Conservation (phyloP, 2,888 invertebrate genomes). For the Seladonia tumulorum region DNA sequence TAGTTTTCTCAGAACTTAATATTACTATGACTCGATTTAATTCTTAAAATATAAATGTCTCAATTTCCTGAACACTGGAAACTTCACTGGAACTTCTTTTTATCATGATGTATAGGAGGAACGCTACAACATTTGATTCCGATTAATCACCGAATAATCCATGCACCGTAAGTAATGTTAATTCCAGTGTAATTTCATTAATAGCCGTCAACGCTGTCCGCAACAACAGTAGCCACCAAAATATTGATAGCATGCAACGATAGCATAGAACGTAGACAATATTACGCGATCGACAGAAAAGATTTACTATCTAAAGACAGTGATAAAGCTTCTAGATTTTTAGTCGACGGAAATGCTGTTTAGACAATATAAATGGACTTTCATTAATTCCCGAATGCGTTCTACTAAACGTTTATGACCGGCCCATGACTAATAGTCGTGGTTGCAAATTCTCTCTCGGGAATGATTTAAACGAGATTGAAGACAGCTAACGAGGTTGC, state of each 20-base stretch:
- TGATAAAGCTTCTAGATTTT: background rate
- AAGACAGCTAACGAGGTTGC: conserved; percentile 57
- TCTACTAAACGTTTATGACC: background rate
- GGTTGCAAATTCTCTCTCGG: conserved; percentile 43
- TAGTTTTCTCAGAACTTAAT: too few species aligned
- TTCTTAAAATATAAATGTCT: background rate
- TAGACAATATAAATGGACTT: background rate
- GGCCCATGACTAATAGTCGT: background rate
- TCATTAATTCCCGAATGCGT: background rate
- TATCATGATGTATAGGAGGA: too few species aligned
- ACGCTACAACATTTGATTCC: too few species aligned
- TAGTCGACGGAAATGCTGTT: background rate
- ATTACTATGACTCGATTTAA: background rate
- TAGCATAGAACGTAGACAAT: background rate
- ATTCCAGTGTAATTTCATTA: background rate
- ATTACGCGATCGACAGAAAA: background rate
- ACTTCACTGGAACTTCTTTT: too few species aligned
- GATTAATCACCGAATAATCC: too few species aligned
- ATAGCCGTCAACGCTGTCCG: background rate
- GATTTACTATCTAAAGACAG: background rate
- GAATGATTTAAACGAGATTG: conserved; percentile 53
- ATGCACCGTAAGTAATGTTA: background rate
- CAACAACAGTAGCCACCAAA: background rate
- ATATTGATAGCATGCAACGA: background rate
- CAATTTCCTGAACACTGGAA: background rate